Percentiles rank a stretch among this genome's conserved stretches.
phyloP scores from a whole-genome alignment of 64 coral and sea anemone species.

The Exaiptasia diaphana region DNA sequence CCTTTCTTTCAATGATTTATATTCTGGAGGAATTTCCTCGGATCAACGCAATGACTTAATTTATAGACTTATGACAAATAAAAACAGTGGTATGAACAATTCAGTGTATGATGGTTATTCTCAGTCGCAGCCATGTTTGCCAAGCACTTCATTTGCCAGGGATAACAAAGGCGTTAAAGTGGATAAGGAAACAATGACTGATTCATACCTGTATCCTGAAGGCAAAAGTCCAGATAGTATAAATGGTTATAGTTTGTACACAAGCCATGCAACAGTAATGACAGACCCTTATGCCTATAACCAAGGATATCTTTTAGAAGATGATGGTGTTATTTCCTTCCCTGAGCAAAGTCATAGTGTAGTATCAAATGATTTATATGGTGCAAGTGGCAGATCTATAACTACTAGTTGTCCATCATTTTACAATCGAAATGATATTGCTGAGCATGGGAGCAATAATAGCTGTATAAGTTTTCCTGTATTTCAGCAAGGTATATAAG shows the following conservation, averaged over 20 bases:
- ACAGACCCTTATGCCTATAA: neutral
- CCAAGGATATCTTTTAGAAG: neutral
- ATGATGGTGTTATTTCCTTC: neutral
- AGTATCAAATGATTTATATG: no score
- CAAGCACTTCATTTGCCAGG: neutral
- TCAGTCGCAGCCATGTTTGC: neutral
- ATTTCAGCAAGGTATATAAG: no score
- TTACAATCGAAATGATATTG: no score
- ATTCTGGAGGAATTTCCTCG: neutral
- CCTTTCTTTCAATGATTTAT: neutral
- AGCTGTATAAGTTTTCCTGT: no score
- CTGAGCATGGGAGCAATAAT: no score
- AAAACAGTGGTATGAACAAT: no score
- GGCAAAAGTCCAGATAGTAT: neutral
- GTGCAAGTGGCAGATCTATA: neutral
- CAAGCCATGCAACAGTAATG: neutral
- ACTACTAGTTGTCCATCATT: no score
- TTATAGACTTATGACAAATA: neutral
- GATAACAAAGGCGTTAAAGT: neutral
- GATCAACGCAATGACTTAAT: slow-evolving; percentile 22
- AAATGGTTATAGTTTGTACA: neutral
- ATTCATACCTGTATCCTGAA: slow-evolving; percentile 28
- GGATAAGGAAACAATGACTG: slow-evolving; percentile 24
- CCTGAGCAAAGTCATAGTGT: no score
- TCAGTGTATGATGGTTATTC: neutral